Conservation (phyloP, 2,888 invertebrate genomes). For the Hydrotaea diabolus region DNA sequence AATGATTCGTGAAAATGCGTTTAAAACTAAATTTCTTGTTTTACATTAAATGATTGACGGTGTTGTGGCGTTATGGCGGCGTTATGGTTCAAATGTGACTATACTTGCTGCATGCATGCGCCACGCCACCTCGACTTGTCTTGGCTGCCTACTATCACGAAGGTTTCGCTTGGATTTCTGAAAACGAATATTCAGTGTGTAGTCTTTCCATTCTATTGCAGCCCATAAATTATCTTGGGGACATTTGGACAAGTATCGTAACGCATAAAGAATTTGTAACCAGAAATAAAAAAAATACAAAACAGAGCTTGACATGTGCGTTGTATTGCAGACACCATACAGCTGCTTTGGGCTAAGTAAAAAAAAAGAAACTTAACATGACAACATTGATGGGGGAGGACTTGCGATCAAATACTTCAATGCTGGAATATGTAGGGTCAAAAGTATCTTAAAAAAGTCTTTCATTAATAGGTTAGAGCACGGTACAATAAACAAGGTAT, state of each 20-base stretch:
- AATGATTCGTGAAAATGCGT: constrained; percentile 48
- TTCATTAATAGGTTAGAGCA: too few species aligned
- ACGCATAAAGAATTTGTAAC: constrained; percentile 32
- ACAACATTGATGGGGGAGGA: too few species aligned
- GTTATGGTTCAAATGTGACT: neutral
- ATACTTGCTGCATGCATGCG: neutral
- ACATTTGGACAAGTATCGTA: neutral
- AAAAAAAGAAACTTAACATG: too few species aligned
- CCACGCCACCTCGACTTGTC: neutral
- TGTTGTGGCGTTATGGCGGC: constrained; percentile 27
- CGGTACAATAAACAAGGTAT: too few species aligned
- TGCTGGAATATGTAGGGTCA: too few species aligned
- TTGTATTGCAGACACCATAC: too few species aligned
- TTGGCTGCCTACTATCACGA: neutral
- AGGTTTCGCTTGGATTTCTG: neutral
- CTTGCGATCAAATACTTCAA: too few species aligned
- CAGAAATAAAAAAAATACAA: neutral
- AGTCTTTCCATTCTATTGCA: neutral
- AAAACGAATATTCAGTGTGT: neutral
- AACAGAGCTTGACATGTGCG: too few species aligned
- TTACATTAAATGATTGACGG: constrained; percentile 43
- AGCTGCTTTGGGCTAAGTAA: too few species aligned
- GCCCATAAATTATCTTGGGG: constrained; percentile 41
- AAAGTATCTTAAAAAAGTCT: too few species aligned
- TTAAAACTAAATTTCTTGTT: constrained; percentile 33